Evolutionary conservation across 1,140 invertebrate species (phyloP), one percentile per base, ranked within the genome.

Genomic region (Meloidogyne exigua): DNA sequence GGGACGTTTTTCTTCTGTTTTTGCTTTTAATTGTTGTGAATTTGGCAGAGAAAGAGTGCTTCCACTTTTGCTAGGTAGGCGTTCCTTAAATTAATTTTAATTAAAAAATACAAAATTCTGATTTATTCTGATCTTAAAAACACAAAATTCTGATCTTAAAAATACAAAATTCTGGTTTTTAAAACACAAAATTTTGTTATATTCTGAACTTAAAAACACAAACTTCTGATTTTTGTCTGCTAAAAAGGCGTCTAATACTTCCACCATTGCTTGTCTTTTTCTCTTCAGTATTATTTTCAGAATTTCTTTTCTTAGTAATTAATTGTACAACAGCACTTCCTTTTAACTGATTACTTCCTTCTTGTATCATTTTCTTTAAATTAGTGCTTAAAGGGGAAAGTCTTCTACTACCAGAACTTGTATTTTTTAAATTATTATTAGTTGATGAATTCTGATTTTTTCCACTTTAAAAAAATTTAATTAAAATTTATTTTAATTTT

Each of bases 291-390:
- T 18, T 57, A 57, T 57, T 57, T n/a, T 57, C 18, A 44, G 13
- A 18, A 49, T 49, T 49, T 49, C 7, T 49, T n/a, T 57, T 57
- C 9, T 21, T 57, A 9, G 49, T n/a, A 57, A 57, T 57, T 49
- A 49, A 49, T 49, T 49, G 44, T 18, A 49, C 44, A 49, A 49
- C 44, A 49, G 44, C 13, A 49, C 44, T 18, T 57, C 49, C 49
- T 21, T n/a, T 57, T 57, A 57, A 57, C 7, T 57, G 49, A n/a
- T 57, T 57, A 57, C 18, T 57, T n/a, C 49, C 49, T n/a, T n/a
- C 49, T n/a, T 57, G 49, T n/a, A 57, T n/a, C 49, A 57, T 57
- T 57, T n/a, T 57, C 9, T 57, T 57, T 57, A 57, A 57, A 57
- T 57, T 57, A n/a, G 49, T n/a, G 9, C 49, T 57, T 57, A 57